These are phyloP conservation scores for Eospalax fontanierii DNA, from an alignment of 2,797 vertebrate genomes.

Conservation along the genomic window DNA sequence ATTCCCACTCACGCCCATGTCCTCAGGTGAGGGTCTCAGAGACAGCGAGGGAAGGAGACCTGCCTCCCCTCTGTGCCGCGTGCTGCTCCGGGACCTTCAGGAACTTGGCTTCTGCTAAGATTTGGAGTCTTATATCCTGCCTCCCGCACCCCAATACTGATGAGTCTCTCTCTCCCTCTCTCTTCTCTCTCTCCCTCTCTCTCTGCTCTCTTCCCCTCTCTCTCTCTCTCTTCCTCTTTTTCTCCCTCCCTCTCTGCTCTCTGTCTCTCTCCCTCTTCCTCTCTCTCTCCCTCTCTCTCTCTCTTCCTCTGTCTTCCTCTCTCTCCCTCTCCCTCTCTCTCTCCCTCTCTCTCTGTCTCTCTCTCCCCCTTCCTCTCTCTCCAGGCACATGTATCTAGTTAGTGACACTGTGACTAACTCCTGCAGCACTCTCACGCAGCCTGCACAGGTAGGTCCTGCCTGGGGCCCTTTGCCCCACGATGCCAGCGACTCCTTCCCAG, in stretches of 20 bases:
- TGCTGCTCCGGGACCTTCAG: background rate
- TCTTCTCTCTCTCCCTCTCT: too few species aligned
- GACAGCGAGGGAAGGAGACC: background rate
- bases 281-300: too few species aligned
- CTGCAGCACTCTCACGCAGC: background rate
- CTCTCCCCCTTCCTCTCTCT: too few species aligned
- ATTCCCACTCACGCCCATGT: background rate
- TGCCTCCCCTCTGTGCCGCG: background rate
- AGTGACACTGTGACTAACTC: background rate
- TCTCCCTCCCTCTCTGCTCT: too few species aligned
- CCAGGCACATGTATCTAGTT: fast-evolving
- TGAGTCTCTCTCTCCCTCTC: too few species aligned
- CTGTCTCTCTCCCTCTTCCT: too few species aligned
- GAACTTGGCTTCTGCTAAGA: background rate
- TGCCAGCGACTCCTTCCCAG: background rate
- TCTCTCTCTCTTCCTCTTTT: too few species aligned
- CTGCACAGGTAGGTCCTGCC: background rate
- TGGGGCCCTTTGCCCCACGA: too few species aligned
- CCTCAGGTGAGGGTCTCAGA: background rate
- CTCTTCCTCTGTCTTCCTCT: too few species aligned
- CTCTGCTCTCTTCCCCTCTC: too few species aligned
- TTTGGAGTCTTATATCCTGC: background rate
- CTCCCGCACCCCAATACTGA: background rate
- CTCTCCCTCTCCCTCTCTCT: too few species aligned
- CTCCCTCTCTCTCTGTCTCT: too few species aligned